Percentiles rank a stretch among this genome's conserved stretches.
phyloP scores from a whole-genome alignment of 2,888 invertebrate genomes.

The Rhagonycha lutea region DNA sequence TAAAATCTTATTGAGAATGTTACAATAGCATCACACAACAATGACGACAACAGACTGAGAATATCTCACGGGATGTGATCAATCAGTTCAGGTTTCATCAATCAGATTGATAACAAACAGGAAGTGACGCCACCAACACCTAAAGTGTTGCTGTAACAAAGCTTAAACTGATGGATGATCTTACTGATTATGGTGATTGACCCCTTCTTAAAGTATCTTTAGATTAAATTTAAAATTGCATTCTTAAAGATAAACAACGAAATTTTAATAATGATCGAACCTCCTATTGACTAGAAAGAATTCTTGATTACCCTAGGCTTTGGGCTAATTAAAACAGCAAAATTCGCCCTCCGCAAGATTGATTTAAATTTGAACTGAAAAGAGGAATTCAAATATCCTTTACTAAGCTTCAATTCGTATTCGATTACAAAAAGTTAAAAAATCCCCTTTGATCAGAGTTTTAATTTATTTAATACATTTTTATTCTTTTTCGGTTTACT shows the following conservation, averaged over 20 bases:
- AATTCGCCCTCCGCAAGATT: slow-evolving; percentile 8
- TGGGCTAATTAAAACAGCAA: slow-evolving; percentile 15
- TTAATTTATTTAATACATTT: slow-evolving; percentile 28
- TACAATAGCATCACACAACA: slow-evolving; percentile 22
- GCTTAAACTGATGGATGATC: slow-evolving; percentile 28
- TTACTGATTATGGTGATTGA: slow-evolving; percentile 9
- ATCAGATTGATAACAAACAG: slow-evolving; percentile 32
- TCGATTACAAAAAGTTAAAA: slow-evolving; percentile 22
- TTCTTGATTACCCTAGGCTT: background rate
- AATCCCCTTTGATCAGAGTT: slow-evolving; percentile 21
- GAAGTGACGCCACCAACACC: slow-evolving; percentile 30
- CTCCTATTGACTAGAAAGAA: background rate
- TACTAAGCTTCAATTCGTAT: slow-evolving; percentile 14
- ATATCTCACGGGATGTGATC: slow-evolving; percentile 29
- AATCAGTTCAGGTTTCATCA: slow-evolving; percentile 32
- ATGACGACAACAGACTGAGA: slow-evolving; percentile 25
- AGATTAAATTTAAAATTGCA: background rate
- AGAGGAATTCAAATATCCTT: slow-evolving; percentile 33
- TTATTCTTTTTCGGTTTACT: slow-evolving; percentile 9
- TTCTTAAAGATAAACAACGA: background rate
- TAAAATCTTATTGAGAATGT: background rate
- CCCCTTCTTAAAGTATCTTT: background rate
- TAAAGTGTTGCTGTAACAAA: slow-evolving; percentile 27
- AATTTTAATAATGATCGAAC: background rate
- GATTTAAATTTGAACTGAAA: slow-evolving; percentile 26